These are phyloP conservation scores for Heliconius nattereri DNA, from an alignment of 1,140 invertebrate species.

Conservation along the genomic window DNA sequence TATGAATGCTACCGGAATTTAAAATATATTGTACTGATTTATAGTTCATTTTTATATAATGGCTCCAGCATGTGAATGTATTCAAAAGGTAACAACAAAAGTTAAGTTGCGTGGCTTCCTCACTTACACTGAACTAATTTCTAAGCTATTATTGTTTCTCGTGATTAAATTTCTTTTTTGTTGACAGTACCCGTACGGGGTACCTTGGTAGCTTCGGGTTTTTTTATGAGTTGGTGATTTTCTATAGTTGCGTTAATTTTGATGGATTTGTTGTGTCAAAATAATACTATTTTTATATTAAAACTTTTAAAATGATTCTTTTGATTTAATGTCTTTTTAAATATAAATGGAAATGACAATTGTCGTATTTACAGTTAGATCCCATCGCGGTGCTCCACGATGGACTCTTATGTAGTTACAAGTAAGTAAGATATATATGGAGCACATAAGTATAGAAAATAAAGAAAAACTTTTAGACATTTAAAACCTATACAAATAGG, in stretches of 20 bases:
- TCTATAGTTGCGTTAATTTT: not conserved
- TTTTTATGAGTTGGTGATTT: conserved; percentile 1
- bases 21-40: conserved; percentile 43
- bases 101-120: conserved; percentile 77
- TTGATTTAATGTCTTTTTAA: too few relatives aligned
- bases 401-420: too few relatives aligned
- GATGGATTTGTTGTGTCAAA: not conserved
- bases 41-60: conserved; percentile 48
- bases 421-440: too few relatives aligned
- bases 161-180: conserved; percentile 79
- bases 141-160: conserved; percentile 79
- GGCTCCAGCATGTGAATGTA: conserved; percentile 46
- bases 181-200: not conserved
- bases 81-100: conserved; percentile 72
- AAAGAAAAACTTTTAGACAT: not conserved
- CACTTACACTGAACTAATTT: conserved; percentile 79
- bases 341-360: too few relatives aligned
- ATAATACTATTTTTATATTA: not conserved
- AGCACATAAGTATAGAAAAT: too few relatives aligned
- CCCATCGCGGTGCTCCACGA: too few relatives aligned
- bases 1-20: conserved; percentile 37
- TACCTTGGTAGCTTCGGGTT: not conserved
- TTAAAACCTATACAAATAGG: conserved; percentile 15
- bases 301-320: too few relatives aligned
- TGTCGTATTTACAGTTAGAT: too few relatives aligned